Conservation (phyloP, 2,113 vertebrate genomes). For the Chloebia gouldiae region DNA sequence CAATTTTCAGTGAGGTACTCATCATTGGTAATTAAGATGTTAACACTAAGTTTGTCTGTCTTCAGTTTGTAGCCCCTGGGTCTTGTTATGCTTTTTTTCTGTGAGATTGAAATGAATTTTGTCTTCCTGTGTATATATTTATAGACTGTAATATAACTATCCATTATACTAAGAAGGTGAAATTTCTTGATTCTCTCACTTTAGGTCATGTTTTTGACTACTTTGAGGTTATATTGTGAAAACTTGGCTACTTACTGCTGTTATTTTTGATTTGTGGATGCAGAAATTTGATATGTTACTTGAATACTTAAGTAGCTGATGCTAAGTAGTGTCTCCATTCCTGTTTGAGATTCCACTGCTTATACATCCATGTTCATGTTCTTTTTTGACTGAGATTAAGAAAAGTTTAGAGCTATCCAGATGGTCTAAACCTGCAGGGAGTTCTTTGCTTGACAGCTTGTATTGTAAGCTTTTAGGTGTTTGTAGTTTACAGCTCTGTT, state of each 20-base stretch:
- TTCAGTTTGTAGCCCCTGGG: not conserved
- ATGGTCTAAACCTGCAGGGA: conserved; percentile 42
- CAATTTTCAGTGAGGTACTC: not conserved
- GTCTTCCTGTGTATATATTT: conserved; percentile 18
- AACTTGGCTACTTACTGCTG: not conserved
- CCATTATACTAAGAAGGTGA: not conserved
- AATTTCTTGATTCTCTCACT: not conserved
- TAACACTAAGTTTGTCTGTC: conserved; percentile 20
- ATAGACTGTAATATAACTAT: not conserved
- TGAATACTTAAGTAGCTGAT: not conserved
- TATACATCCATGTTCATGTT: not conserved
- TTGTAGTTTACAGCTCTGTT: conserved; percentile 28
- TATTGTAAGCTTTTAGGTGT: conserved; percentile 13
- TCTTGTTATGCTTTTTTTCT: conserved; percentile 1
- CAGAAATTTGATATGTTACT: not conserved
- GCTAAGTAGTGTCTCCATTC: not conserved
- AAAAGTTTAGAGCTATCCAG: conserved; percentile 26
- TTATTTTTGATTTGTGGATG: not conserved
- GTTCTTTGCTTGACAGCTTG: conserved; percentile 34
- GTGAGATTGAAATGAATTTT: conserved; percentile 2
- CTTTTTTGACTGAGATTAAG: not conserved
- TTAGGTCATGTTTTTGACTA: not conserved
- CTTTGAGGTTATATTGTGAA: not conserved
- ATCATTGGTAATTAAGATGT: conserved; percentile 13
- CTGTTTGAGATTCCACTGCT: not conserved